phyloP scores from a whole-genome alignment of 2,113 vertebrate species.

The Epinephelus lanceolatus region DNA sequence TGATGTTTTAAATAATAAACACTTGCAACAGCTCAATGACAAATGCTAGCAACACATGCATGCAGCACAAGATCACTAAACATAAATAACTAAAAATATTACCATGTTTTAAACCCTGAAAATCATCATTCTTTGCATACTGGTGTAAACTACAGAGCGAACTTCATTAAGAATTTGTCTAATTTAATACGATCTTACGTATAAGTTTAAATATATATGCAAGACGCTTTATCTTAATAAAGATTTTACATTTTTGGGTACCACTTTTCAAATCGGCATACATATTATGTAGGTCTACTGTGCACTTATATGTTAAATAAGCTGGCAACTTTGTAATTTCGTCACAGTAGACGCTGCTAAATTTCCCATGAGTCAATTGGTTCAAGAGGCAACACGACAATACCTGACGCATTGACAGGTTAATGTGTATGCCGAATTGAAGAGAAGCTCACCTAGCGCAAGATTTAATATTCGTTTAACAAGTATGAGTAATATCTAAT shows the following conservation, averaged over 20 bases:
- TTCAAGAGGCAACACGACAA: not conserved
- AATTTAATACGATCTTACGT: not conserved
- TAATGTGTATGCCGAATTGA: not conserved
- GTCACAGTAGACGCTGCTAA: not conserved
- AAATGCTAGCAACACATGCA: not conserved
- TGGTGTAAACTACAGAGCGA: not conserved
- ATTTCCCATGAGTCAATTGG: not conserved
- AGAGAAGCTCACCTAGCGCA: not conserved
- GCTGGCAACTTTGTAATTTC: not conserved
- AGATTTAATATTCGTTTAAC: not conserved
- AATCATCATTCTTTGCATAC: too few relatives aligned
- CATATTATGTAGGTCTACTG: not conserved
- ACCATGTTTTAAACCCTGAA: not conserved
- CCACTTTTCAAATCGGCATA: slow-evolving; percentile 11
- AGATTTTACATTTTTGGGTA: rapidly evolving
- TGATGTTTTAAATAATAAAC: not conserved
- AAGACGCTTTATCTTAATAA: rapidly evolving
- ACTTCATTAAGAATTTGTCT: not conserved
- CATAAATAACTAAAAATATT: not conserved
- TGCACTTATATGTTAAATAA: too few relatives aligned
- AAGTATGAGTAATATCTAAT: not conserved
- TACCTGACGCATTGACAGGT: not conserved
- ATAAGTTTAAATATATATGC: rapidly evolving
- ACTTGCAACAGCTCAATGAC: not conserved
- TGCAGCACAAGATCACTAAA: not conserved